Conservation (phyloP, 1,140 invertebrate species). For the Drosophila simulans region DNA sequence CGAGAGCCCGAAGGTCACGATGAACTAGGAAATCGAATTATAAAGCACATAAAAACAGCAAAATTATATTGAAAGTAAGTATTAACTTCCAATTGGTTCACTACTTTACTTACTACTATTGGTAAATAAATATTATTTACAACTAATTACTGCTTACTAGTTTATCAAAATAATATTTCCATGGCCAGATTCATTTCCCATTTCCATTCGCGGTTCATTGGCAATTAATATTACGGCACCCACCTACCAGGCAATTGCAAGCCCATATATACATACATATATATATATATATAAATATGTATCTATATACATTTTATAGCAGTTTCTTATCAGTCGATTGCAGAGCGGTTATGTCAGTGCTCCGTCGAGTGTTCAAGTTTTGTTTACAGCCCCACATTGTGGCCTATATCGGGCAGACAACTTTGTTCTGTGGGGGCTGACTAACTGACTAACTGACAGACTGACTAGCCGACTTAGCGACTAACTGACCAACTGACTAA, state of each 20-base stretch:
- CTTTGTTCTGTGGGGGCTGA: constrained; percentile 29
- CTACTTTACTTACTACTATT: too few relatives aligned
- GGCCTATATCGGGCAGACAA: constrained; percentile 41
- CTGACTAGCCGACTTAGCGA: neutral
- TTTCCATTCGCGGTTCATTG: constrained; percentile 1
- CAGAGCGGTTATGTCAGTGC: constrained; percentile 29
- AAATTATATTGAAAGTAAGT: too few relatives aligned
- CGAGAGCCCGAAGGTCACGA: neutral
- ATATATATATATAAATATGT: neutral
- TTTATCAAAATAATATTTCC: too few relatives aligned
- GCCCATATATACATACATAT: neutral
- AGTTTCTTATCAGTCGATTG: constrained; percentile 27
- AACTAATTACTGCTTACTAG: too few relatives aligned
- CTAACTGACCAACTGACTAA: neutral
- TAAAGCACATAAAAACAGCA: too few relatives aligned
- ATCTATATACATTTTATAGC: constrained; percentile 6
- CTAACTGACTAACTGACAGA: neutral
- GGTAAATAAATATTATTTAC: too few relatives aligned
- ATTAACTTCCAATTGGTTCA: too few relatives aligned
- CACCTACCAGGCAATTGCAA: constrained; percentile 2
- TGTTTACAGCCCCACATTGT: constrained; percentile 36
- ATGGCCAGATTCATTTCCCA: too few relatives aligned
- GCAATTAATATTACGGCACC: constrained; percentile 10
- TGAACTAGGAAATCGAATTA: too few relatives aligned
- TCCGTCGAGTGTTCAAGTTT: constrained; percentile 20